Evolutionary conservation across 2,888 invertebrate genomes (phyloP), one percentile per base, ranked within the genome.

Genomic region (Flabesymbios commensalis): DNA sequence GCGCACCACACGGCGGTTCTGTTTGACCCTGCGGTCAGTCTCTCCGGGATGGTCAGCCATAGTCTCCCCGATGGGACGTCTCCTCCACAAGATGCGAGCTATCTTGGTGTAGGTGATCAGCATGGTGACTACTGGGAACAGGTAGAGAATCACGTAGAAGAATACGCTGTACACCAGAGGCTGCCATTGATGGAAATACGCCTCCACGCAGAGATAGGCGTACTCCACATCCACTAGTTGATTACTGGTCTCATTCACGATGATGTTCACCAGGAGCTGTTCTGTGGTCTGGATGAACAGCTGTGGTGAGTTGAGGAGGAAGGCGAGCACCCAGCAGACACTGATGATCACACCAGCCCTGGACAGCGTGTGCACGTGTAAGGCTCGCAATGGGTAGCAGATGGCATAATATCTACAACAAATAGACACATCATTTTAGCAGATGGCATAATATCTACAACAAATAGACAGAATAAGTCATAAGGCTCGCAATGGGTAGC

Each of bases 401-500:
- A 75, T 76, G 7, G 75, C 73, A 36, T 74, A 65, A 61, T 75
- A 76, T 52, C 76, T 76, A 65, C 24, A 57, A 29, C 26, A 14
- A 17, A 22, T 7, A 19, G 10, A 14, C 39, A 36, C n/a, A 14
- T 10, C 10, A n/a, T 14, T 14, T 36, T n/a, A n/a, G n/a, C 10
- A n/a, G n/a, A 36, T 36, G 39, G 39, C n/a, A 14, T 36, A 36
- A n/a, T 36, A 36, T 14, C 10, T 14, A 36, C 10, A 36, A 36
- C 39, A 36, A 14, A 36, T 10, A n/a, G 10, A 36, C 39, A 36
- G n/a, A 36, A 14, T 36, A 36, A 14, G n/a, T n/a, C n/a, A n/a
- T n/a, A n/a, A n/a, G n/a, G n/a, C n/a, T n/a, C n/a, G n/a, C n/a
- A n/a, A n/a, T n/a, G n/a, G n/a, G n/a, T n/a, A n/a, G n/a, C n/a